Conservation (phyloP, 2,113 vertebrate genomes). For the Leptobrachium ailaonicum region DNA sequence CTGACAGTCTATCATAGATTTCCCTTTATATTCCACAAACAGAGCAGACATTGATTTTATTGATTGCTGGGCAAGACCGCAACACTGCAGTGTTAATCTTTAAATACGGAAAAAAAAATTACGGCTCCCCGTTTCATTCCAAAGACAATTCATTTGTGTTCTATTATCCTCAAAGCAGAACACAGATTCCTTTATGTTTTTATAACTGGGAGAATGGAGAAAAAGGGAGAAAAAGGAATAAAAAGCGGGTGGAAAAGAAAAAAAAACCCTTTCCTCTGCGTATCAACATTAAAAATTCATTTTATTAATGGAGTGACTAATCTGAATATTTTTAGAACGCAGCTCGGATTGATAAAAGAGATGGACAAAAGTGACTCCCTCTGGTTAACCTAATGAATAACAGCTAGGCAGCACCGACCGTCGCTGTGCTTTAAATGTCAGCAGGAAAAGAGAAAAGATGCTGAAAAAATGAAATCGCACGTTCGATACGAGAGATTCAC, state of each 20-base stretch:
- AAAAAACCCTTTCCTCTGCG: not conserved
- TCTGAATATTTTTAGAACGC: constrained; percentile 6
- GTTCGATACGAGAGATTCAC: too few relatives aligned
- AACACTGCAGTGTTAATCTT: constrained; percentile 32
- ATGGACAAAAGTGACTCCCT: constrained; percentile 44
- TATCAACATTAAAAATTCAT: constrained; percentile 27
- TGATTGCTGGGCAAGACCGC: constrained; percentile 16
- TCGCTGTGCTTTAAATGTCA: not conserved
- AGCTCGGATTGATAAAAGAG: not conserved
- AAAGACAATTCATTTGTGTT: not conserved
- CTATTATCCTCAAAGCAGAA: not conserved
- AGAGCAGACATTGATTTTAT: constrained; percentile 44
- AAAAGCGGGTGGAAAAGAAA: not conserved
- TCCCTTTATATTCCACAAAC: constrained; percentile 31
- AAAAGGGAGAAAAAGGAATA: not conserved
- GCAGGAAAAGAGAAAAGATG: not conserved
- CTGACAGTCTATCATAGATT: constrained; percentile 41
- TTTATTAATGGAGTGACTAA: constrained; percentile 33
- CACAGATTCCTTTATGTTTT: not conserved
- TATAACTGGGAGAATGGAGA: too few relatives aligned
- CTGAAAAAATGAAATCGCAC: too few relatives aligned
- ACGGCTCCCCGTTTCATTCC: constrained; percentile 5
- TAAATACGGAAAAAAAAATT: constrained; percentile 27
- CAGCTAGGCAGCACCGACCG: not conserved
- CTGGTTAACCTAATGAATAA: constrained; percentile 29